Conservation (phyloP, 2,113 vertebrate species). For the Dasyprocta punctata region DNA sequence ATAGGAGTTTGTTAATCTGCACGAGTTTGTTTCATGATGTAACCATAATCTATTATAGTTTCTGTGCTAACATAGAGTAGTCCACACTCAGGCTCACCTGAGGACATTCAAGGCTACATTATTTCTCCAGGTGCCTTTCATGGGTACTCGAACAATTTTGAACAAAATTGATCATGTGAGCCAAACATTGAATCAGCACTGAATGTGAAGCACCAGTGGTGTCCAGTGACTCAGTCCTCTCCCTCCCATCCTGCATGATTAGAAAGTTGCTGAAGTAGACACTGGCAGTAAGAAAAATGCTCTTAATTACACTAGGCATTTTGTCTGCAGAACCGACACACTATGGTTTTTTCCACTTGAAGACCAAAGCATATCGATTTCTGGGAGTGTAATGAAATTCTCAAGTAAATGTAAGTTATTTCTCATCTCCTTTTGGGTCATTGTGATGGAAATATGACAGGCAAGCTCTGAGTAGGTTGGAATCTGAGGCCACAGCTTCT, state of each 20-base stretch:
- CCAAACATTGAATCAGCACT: slow-evolving; percentile 10
- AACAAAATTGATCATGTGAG: slow-evolving; percentile 57
- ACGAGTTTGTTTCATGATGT: slow-evolving; percentile 47
- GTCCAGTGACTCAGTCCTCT: slow-evolving; percentile 13
- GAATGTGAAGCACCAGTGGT: slow-evolving; percentile 6
- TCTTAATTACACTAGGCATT: slow-evolving; percentile 41
- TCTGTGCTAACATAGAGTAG: slow-evolving; percentile 38
- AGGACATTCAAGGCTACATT: accelerated
- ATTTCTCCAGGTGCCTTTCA: background rate
- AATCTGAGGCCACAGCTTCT: slow-evolving; percentile 50
- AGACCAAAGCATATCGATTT: slow-evolving; percentile 45
- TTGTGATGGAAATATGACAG: background rate
- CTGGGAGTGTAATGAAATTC: slow-evolving; percentile 38
- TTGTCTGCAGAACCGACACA: background rate
- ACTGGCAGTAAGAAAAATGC: slow-evolving; percentile 37
- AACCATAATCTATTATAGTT: slow-evolving; percentile 45
- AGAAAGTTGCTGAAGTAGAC: slow-evolving; percentile 19
- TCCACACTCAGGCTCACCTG: background rate
- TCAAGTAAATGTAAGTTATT: background rate
- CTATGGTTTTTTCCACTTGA: background rate
- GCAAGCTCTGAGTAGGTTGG: background rate
- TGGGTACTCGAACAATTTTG: slow-evolving; percentile 30
- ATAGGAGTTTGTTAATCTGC: background rate
- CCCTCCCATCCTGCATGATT: background rate
- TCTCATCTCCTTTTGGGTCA: background rate